Evolutionary conservation across 37 sponge, comb jelly and placozoan species (phyloP), one percentile per base, ranked within the genome.

Genomic region (Chondrosia reniformis): DNA sequence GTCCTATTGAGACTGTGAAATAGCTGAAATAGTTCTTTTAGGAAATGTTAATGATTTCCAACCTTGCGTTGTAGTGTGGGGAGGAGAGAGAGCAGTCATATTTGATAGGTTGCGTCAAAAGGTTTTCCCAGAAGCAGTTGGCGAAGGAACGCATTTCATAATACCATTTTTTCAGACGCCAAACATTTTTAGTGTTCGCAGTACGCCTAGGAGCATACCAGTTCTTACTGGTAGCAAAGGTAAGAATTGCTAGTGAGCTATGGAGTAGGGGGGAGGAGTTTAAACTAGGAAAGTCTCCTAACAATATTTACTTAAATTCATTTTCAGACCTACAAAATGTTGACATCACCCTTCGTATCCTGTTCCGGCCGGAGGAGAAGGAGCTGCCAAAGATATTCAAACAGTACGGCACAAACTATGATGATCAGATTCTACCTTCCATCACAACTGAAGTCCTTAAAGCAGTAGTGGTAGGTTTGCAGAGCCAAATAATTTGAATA

Each of bases 121-220:
- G 43, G 98, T 97, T 19, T 67, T 94, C 9, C 83, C 80, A 6
- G 65, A 46, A 12, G 94, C 86, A n/a, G 43, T 67, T 25, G 92
- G 94, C n/a, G 98, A 97, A 72, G 98, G 98, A 6, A 94, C 98
- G 0, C 98, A 97, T 63, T 91, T 97, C 46, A 76, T 91, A 37
- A 81, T 97, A 13, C 98, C 98, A 3, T 86, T 84, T 77, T 74
- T 97, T 24, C 98, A 97, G 80, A 84, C 77, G 44, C 92, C 98
- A 31, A 85, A 90, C 67, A 87, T 97, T 22, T 94, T 83, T 77
- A 94, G 95, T 55, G 80, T 90, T 42, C 84, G 92, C 30, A 87
- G 92, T 75, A 83, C 83, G 52, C 98, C 98, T n/a, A 81, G 98
- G 0, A 85, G 86, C 43, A 76, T 97, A 0, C 98, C 92, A 27